Percentiles rank a stretch among this genome's conserved stretches.
Conservation (phyloP, 2,888 invertebrate species). For the Globia sparganii region DNA sequence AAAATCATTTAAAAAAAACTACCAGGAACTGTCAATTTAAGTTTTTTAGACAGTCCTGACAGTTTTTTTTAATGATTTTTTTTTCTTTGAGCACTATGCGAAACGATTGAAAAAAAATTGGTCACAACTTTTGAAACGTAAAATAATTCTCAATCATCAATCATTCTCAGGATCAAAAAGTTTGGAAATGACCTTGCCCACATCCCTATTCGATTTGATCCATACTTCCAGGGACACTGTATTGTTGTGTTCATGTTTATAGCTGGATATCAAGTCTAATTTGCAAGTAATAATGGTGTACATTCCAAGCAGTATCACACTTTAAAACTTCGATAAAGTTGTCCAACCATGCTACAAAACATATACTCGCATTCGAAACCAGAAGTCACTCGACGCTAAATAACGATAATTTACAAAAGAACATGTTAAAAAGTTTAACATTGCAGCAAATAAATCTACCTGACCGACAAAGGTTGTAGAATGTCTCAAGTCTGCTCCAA, state of each 20-base stretch:
- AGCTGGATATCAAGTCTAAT: background rate
- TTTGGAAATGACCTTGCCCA: too few relatives aligned
- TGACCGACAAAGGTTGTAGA: slow-evolving; percentile 63
- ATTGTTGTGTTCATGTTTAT: background rate
- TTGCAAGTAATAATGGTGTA: background rate
- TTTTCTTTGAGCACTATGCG: too few relatives aligned
- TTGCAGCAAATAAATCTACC: slow-evolving; percentile 44
- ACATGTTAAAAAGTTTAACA: slow-evolving; percentile 51
- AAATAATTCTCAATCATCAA: too few relatives aligned
- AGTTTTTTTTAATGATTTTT: too few relatives aligned
- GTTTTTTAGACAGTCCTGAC: too few relatives aligned
- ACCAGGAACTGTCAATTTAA: too few relatives aligned
- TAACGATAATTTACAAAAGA: slow-evolving; percentile 18
- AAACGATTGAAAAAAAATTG: too few relatives aligned
- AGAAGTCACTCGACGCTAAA: slow-evolving; percentile 13
- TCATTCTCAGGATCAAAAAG: too few relatives aligned
- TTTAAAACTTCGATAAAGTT: background rate
- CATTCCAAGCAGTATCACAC: background rate
- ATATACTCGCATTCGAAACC: slow-evolving; percentile 22
- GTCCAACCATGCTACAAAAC: background rate
- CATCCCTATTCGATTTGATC: too few relatives aligned
- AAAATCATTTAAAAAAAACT: too few relatives aligned
- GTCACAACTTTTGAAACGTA: too few relatives aligned
- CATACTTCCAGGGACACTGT: too few relatives aligned
- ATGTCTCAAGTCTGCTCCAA: slow-evolving; percentile 55